Conservation (phyloP, 2,113 vertebrate genomes). For the Poicephalus meyeri region DNA sequence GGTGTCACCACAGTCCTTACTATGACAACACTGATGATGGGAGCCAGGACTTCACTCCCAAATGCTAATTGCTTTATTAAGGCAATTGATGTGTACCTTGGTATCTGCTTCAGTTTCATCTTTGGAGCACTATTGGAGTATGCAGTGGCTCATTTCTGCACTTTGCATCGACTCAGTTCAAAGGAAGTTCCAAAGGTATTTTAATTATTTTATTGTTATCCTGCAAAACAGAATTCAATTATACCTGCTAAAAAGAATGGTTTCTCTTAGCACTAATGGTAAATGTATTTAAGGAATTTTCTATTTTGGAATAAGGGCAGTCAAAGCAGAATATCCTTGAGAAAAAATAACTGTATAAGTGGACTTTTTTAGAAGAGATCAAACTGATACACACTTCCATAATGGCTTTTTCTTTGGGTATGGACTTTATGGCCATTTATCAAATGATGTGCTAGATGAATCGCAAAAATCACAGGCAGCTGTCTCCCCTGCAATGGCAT, state of each 20-base stretch:
- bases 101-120: slow-evolving; percentile 92
- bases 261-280: neutral
- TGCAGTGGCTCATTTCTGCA: slow-evolving; percentile 89
- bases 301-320: neutral
- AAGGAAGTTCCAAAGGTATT: slow-evolving; percentile 63
- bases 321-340: neutral
- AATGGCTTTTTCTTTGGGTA: neutral
- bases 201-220: neutral
- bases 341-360: neutral
- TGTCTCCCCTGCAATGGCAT: neutral
- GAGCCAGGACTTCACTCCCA: slow-evolving; percentile 86
- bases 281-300: neutral
- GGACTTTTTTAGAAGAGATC: neutral
- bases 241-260: neutral
- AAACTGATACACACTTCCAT: neutral
- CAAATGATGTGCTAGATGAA: neutral
- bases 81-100: slow-evolving; percentile 89
- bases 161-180: slow-evolving; percentile 73
- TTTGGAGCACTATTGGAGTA: slow-evolving; percentile 89
- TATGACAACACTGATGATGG: slow-evolving; percentile 93
- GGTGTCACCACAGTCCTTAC: slow-evolving; percentile 90
- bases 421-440: neutral
- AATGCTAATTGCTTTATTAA: slow-evolving; percentile 93
- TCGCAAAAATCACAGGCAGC: neutral
- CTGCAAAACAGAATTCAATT: neutral